A percentile compares a stretch with the other conserved stretches of the same genome.
Conservation (phyloP, 2,113 vertebrate species). For the Charadrius vociferus region DNA sequence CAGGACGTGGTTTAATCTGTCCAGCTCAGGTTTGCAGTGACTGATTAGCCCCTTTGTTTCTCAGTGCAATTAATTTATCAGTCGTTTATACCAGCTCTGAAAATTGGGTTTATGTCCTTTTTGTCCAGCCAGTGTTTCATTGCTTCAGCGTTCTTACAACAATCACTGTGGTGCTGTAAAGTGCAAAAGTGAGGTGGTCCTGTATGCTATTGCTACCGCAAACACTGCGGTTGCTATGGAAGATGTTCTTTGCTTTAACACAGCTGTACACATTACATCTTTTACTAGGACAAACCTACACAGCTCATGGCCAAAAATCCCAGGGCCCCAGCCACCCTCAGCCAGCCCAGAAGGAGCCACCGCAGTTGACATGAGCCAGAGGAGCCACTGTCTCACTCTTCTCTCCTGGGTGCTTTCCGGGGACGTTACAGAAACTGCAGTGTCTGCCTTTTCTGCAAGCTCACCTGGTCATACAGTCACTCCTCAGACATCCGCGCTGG, state of each 20-base stretch:
- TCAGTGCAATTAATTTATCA: neutral
- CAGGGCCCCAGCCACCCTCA: neutral
- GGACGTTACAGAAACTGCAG: neutral
- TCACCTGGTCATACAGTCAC: neutral
- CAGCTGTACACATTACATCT: neutral
- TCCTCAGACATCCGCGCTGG: accelerated
- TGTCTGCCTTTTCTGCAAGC: neutral
- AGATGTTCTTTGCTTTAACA: neutral
- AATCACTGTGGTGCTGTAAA: neutral
- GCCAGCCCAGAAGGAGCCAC: neutral
- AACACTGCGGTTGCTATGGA: neutral
- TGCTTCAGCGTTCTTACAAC: neutral
- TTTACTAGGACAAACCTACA: neutral
- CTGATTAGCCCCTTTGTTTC: neutral
- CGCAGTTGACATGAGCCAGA: neutral
- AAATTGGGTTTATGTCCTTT: neutral
- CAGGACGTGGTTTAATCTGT: neutral
- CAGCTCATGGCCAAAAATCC: neutral
- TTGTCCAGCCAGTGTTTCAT: neutral
- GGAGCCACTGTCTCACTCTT: neutral
- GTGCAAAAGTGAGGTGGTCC: neutral
- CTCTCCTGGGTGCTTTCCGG: accelerated
- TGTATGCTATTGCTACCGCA: neutral
- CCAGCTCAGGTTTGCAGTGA: neutral
- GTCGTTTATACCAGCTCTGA: neutral